Evolutionary conservation across 2,113 vertebrate species (phyloP), one percentile per base, ranked within the genome.

Genomic region (Quiscalus mexicanus): DNA sequence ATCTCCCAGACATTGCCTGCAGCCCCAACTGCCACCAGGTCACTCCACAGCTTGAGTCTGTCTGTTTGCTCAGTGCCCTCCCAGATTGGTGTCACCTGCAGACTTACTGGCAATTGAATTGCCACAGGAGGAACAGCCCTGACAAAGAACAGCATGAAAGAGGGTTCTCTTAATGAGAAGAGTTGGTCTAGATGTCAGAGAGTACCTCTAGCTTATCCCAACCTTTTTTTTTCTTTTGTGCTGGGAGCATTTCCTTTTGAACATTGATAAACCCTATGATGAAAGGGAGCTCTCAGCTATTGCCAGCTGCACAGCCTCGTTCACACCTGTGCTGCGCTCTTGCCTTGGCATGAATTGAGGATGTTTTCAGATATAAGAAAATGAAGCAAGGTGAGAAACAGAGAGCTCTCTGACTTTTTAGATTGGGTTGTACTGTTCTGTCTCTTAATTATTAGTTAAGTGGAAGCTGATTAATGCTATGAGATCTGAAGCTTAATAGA

Each of bases 401-500:
- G 42, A 39, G 62, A 88, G 45, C 16, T 14, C 52, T 80, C 60
- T 86, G 85, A 80, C 82, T 70, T 88, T 82, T 86, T 70, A 77
- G 41, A 55, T 70, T 84, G 31, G 44, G 30, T 64, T 81, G 24
- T 44, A 23, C 55, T 78, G 35, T n/a, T 78, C 68, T 78, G 52
- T 64, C 47, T 93, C 80, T 84, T 94, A 94, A 93, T 96, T 96
- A 67, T n/a, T 78, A 65, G 82, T 80, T 94, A 93, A 94, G 62
- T 52, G 5, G 88, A 63, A 70, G 79, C 52, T 95, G 90, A 95
- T 94, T 93, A 93, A 93, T 94, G 56, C 37, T 52, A 35, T 45
- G 52, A 86, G 87, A 95, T 93, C 75, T 74, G 60, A 86, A 81
- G 47, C 41, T 81, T 96, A 94, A 89, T 44, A 74, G 62, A 84